These are phyloP conservation scores for Pollenia labialis DNA, from an alignment of 2,888 invertebrate species.

Conservation along the genomic window DNA sequence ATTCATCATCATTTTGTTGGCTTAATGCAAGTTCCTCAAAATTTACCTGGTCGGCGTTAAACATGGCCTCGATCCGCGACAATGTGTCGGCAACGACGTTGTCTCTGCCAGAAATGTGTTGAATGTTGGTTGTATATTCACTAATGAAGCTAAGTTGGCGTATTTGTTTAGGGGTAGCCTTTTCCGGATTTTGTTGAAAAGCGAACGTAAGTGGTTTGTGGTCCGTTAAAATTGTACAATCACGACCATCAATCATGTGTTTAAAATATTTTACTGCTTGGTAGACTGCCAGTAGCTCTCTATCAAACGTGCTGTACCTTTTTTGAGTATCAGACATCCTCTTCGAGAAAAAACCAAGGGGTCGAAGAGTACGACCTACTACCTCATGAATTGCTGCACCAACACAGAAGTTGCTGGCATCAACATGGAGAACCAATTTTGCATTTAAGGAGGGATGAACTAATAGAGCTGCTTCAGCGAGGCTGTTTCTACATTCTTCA, in stretches of 20 bases:
- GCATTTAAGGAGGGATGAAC: conserved; percentile 59
- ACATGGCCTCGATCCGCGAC: conserved; percentile 2
- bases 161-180: conserved; percentile 21
- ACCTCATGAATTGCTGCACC: conserved; percentile 61
- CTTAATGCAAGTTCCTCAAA: not conserved
- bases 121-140: conserved; percentile 30
- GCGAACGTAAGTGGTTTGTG: conserved; percentile 48
- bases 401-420: conserved; percentile 61
- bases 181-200: conserved; percentile 40
- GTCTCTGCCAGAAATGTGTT: conserved; percentile 8
- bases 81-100: conserved; percentile 19
- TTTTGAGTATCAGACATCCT: conserved; percentile 20
- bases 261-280: no score
- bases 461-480: conserved; percentile 44
- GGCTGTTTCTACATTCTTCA: conserved; percentile 56
- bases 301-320: conserved; percentile 30
- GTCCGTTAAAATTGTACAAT: conserved; percentile 27
- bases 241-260: not conserved
- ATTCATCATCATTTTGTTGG: not conserved
- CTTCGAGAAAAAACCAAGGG: conserved; percentile 51
- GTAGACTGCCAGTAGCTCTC: conserved; percentile 14
- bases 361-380: conserved; percentile 12
- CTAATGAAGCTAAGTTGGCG: conserved; percentile 27
- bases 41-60: conserved; percentile 1
- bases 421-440: conserved; percentile 20